These are phyloP conservation scores for Caenorhabditis japonica DNA, from an alignment of 2,888 invertebrate species.

Conservation along the genomic window DNA sequence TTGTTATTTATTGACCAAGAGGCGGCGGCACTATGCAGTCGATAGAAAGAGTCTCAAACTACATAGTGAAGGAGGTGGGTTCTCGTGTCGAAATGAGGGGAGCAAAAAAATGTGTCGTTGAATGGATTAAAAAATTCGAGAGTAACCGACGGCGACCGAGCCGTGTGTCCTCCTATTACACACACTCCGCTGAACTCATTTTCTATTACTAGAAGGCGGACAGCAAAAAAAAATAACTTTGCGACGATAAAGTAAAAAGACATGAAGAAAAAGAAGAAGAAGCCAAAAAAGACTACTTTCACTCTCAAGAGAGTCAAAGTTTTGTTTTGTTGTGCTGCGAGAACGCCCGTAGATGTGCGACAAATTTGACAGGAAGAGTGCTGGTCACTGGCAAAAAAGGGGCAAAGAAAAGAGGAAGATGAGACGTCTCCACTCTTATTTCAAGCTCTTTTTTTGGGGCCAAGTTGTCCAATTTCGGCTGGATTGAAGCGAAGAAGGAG, in stretches of 20 bases:
- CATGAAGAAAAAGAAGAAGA: neutral
- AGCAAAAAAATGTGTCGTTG: constrained; percentile 32
- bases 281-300: constrained; percentile 34
- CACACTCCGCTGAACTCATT: constrained; percentile 49
- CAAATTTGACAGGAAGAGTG: constrained; percentile 30
- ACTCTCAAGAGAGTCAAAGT: no score
- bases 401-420: constrained; percentile 27
- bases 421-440: no score
- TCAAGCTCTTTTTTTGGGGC: neutral
- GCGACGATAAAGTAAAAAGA: constrained; percentile 10
- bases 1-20: no score
- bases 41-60: no score
- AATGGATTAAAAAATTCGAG: constrained; percentile 47
- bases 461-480: constrained; percentile 30
- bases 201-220: constrained; percentile 34
- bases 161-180: constrained; percentile 30
- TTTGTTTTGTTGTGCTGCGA: constrained; percentile 2
- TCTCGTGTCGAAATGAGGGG: constrained; percentile 23
- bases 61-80: no score
- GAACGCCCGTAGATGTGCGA: constrained; percentile 42
- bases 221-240: constrained; percentile 6
- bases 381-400: constrained; percentile 17
- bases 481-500: constrained; percentile 6
- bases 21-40: no score
- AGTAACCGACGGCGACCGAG: constrained; percentile 9